Evolutionary conservation across 2,888 invertebrate genomes (phyloP), one percentile per base, ranked within the genome.

Genomic region (Nomada hirtipes): DNA sequence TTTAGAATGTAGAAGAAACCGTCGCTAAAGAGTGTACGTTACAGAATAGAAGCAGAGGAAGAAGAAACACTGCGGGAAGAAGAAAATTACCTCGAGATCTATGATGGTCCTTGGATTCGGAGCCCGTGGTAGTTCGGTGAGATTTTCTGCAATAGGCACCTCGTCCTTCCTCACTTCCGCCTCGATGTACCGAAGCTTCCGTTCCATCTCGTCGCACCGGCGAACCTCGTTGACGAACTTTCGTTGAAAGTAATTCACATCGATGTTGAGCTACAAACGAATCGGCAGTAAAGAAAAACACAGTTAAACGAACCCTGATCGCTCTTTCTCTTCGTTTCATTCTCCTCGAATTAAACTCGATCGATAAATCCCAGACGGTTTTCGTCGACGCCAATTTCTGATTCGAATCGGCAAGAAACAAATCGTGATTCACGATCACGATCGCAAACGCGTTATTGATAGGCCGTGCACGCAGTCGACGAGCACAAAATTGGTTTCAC

Each of bases 171-270:
- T 96, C 60, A 98, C 96, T 94, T 98, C 98, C 3, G 96, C 96
- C 93, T 98, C 98, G 92, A 98, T 96, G 94, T 97, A 98, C 36
- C 98, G 95, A 82, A 98, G 94, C 92, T 97, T 98, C 86, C 98
- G 95, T 93, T 98, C 98, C 97, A 98, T 97, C 94, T 98, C 98
- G 93, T 98, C 98, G 94, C 98, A 98, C 86, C 98, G 95, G 76
- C 98, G 95, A 53, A 98, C 98, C 93, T 98, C 98, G 92, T 96
- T 97, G 11, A 98, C 98, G 95, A 98, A 98, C 93, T 98, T 98
- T 86, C 98, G 96, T 95, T 98, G 98, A 94, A 98, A 98, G 52
- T 97, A 97, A 94, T 98, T 98, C 53, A 98, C 97, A 88, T 97
- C 96, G 69, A 96, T 96, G 93, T 98, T 98, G 88, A 98, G 94